Evolutionary conservation across 2,888 invertebrate species (phyloP).

Genomic region (Orthosia gothica): DNA sequence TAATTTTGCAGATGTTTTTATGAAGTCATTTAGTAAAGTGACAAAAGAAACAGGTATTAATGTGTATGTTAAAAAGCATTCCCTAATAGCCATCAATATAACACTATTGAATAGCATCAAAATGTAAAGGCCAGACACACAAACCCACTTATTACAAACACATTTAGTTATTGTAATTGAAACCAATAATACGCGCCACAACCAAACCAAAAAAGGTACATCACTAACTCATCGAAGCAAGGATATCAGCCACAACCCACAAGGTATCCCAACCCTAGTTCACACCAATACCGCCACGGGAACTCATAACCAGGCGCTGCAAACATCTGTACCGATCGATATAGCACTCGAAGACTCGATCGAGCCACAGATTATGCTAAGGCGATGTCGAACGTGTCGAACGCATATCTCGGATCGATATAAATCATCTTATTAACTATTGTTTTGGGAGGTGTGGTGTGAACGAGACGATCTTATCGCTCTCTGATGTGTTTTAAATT

Average conservation of each 20-base stretch:
- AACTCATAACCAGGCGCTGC: slow-evolving; percentile 68
- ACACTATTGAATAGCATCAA: background rate
- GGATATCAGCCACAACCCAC: slow-evolving; percentile 36
- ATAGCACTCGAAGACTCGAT: slow-evolving; percentile 88
- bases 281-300: slow-evolving; percentile 48
- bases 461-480: slow-evolving; percentile 89
- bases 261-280: slow-evolving; percentile 39
- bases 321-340: slow-evolving; percentile 88
- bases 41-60: background rate
- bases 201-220: slow-evolving; percentile 10
- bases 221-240: slow-evolving; percentile 7
- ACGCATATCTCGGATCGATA: slow-evolving; percentile 89
- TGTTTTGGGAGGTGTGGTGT: slow-evolving; percentile 92
- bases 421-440: slow-evolving; percentile 92
- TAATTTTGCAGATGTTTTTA: slow-evolving; percentile 22
- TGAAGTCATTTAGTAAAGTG: background rate
- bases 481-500: slow-evolving; percentile 91
- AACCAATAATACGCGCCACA: background rate
- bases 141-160: background rate
- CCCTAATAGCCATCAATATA: background rate
- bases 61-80: background rate
- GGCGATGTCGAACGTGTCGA: slow-evolving; percentile 90
- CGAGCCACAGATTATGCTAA: slow-evolving; percentile 90
- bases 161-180: background rate
- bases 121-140: background rate